Base-by-base conservation (phyloP, 2,888 invertebrate genomes). In the Luperina nickerlii region DNA sequence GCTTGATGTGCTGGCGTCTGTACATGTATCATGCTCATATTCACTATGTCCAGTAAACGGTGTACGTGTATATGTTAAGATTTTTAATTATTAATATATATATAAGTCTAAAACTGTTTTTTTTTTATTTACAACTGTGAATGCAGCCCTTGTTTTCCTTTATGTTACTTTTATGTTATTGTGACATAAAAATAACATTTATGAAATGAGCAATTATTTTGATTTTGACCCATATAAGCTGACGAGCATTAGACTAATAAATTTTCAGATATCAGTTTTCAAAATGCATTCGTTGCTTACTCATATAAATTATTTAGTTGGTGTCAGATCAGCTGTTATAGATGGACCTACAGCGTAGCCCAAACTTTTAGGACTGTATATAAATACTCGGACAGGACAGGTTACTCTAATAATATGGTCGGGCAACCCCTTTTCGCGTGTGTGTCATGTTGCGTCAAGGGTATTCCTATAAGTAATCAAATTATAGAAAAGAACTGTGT, bases 261-360 rank as follows among this genome's bases (percentile, higher is more conserved):
- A 27, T 71, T 42, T n/a, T 6, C 1, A 3, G 0, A 8, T 13
- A 38, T 13, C 27, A 45, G 38, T 4, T 74, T n/a, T 71, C 72
- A 51, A 27, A n/a, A 20, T 7, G 15, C 24, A n/a, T 68, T 74
- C 2, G 3, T 73, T 54, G 7, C 42, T 32, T 13, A 18, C 20
- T 4, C 9, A 24, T 18, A 48, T 15, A 51, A 7, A n/a, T 32
- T 20, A 13, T 45, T 67, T 67, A 78, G 66, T 67, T 48, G 32
- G 24, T 24, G 5, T 48, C 13, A 8, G 9, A 2, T 48, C 13
- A 8, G 9, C 13, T 11, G 5, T 60, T 78, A 8, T 60, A 78
- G 78, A 78, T 78, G 78, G 78, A 76, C n/a, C 9, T 18, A 8
- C 18, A 27, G 27, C 18, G 15, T 54, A 51, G 20, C 24, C 0